These are phyloP conservation scores for Molorchus minor DNA, from an alignment of 2,888 invertebrate species.

Conservation along the genomic window DNA sequence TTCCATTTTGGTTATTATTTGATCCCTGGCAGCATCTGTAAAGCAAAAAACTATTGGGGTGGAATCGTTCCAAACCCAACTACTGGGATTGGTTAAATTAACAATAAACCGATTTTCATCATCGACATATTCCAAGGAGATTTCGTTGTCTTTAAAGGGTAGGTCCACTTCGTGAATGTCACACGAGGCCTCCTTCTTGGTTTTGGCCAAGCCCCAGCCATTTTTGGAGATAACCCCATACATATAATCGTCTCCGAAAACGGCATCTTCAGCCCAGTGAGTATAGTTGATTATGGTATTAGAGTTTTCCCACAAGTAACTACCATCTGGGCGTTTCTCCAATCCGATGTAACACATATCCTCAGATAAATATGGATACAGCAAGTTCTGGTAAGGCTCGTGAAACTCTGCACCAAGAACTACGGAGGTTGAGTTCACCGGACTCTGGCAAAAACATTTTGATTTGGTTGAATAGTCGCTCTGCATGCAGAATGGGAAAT, in stretches of 20 bases:
- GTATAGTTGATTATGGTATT: conserved; percentile 38
- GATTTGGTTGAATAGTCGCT: conserved; percentile 43
- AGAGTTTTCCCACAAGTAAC: conserved; percentile 39
- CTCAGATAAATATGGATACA: conserved; percentile 34
- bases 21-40: conserved; percentile 40
- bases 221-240: conserved; percentile 36
- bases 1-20: conserved; percentile 31
- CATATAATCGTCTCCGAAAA: conserved; percentile 28
- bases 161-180: conserved; percentile 31
- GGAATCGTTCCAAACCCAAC: conserved; percentile 19
- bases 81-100: conserved; percentile 19
- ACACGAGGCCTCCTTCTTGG: conserved; percentile 30
- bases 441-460: conserved; percentile 46
- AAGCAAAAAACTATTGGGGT: conserved; percentile 47
- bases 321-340: conserved; percentile 24
- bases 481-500: conserved; percentile 36
- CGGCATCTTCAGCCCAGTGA: conserved; percentile 34
- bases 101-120: conserved; percentile 16
- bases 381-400: conserved; percentile 46
- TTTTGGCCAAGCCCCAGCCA: conserved; percentile 39
- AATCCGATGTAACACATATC: conserved; percentile 46
- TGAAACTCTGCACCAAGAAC: conserved; percentile 42
- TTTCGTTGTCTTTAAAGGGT: background rate
- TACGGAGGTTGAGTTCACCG: background rate
- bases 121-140: conserved; percentile 24